These are phyloP conservation scores for Falco novaeseelandiae DNA, from an alignment of 2,797 vertebrate species.

Conservation along the genomic window DNA sequence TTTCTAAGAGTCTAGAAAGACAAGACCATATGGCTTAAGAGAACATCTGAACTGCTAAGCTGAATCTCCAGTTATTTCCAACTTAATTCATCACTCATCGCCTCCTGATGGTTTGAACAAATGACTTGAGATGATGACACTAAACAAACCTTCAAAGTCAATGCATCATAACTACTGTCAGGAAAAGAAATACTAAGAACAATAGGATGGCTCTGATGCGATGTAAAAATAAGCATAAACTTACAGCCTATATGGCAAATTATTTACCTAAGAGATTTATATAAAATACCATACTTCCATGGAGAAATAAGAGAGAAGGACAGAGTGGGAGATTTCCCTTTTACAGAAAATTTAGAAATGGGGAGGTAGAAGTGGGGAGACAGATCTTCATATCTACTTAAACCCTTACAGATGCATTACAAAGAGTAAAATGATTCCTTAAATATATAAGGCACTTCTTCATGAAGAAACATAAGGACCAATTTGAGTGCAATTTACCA, in stretches of 20 bases:
- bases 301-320: neutral
- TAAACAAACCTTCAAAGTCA: neutral
- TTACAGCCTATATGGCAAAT: neutral
- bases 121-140: neutral
- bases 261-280: neutral
- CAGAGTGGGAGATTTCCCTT: neutral
- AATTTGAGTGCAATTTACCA: neutral
- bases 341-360: neutral
- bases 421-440: neutral
- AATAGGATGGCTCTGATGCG: neutral
- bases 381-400: neutral
- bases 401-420: neutral
- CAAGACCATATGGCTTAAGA: neutral
- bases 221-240: neutral
- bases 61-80: neutral
- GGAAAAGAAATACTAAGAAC: neutral
- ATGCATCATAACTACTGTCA: neutral
- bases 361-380: neutral
- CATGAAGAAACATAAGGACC: neutral
- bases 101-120: neutral
- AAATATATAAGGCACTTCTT: neutral
- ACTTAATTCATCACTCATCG: neutral
- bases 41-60: neutral
- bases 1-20: neutral
- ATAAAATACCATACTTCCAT: neutral